Evolutionary conservation across 1,140 invertebrate species (phyloP).

Genomic region (Protaetia brevitarsis): DNA sequence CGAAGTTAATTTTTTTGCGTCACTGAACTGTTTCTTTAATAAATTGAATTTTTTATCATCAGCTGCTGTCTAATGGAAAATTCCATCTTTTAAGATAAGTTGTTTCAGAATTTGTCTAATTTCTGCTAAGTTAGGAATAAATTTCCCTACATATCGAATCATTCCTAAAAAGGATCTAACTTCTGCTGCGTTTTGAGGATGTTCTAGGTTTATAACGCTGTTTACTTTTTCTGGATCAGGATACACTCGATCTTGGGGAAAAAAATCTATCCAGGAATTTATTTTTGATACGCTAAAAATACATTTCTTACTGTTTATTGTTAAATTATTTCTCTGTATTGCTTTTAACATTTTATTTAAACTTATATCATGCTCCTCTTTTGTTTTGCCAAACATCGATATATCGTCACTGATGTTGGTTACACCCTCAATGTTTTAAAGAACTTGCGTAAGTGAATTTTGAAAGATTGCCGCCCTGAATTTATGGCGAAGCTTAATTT

Average conservation of each 20-base stretch:
- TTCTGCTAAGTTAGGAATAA: constrained; percentile 38
- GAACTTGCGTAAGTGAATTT: constrained; percentile 41
- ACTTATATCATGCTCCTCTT: constrained; percentile 38
- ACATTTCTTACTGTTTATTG: constrained; percentile 40
- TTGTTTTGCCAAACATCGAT: constrained; percentile 38
- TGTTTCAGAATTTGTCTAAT: constrained; percentile 19
- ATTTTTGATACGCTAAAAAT: constrained; percentile 34
- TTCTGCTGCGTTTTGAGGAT: constrained; percentile 41
- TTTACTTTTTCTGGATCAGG: constrained; percentile 42
- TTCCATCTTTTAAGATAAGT: constrained; percentile 5
- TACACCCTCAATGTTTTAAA: constrained; percentile 35
- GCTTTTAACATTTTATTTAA: constrained; percentile 20
- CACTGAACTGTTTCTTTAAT: neutral
- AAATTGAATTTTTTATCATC: constrained; percentile 5
- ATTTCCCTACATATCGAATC: constrained; percentile 46
- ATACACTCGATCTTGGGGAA: constrained; percentile 41
- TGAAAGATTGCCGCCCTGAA: constrained; percentile 45
- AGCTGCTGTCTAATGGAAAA: neutral
- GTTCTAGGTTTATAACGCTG: constrained; percentile 43
- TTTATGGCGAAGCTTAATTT: constrained; percentile 39
- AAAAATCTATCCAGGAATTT: constrained; percentile 45
- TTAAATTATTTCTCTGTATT: constrained; percentile 26
- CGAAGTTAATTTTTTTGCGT: neutral
- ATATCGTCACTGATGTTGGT: constrained; percentile 44
- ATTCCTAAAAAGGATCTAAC: constrained; percentile 45